Conservation (phyloP, 2,113 vertebrate species). For the Eolophus roseicapilla region DNA sequence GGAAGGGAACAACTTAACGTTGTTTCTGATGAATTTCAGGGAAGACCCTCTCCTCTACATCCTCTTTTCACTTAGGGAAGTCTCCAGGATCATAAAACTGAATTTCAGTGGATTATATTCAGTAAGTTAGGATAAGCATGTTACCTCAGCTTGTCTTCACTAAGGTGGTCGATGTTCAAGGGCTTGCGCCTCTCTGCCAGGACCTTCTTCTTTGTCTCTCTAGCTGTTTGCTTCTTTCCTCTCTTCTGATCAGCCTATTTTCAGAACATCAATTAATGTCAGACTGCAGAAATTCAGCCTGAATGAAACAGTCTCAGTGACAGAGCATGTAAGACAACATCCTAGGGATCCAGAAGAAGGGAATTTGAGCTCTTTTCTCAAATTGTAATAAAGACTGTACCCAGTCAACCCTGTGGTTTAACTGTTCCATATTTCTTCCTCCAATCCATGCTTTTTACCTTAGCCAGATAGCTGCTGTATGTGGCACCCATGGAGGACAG, state of each 20-base stretch:
- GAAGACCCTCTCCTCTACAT: not conserved
- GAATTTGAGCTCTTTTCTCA: not conserved
- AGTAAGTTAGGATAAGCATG: not conserved
- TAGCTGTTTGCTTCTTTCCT: conserved; percentile 95
- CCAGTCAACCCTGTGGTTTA: not conserved
- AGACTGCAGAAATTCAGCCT: not conserved
- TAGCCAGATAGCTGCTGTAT: conserved; percentile 92
- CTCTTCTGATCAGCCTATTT: conserved; percentile 88
- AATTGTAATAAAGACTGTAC: not conserved
- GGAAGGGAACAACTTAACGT: not conserved
- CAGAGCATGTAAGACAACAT: not conserved
- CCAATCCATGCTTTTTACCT: conserved; percentile 68
- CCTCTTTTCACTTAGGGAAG: not conserved
- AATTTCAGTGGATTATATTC: not conserved
- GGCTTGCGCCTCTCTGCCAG: conserved; percentile 90
- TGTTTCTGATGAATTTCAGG: not conserved
- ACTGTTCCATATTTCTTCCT: not conserved
- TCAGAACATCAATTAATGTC: not conserved
- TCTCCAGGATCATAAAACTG: not conserved
- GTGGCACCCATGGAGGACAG: conserved; percentile 90
- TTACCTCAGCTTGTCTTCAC: conserved; percentile 90
- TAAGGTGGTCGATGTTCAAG: conserved; percentile 83
- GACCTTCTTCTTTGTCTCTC: conserved; percentile 96
- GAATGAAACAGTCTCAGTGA: not conserved
- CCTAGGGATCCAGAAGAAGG: not conserved